A percentile compares a stretch with the other conserved stretches of the same genome.
Conservation (phyloP, 1,140 invertebrate genomes). For the Piezodorus guildinii region DNA sequence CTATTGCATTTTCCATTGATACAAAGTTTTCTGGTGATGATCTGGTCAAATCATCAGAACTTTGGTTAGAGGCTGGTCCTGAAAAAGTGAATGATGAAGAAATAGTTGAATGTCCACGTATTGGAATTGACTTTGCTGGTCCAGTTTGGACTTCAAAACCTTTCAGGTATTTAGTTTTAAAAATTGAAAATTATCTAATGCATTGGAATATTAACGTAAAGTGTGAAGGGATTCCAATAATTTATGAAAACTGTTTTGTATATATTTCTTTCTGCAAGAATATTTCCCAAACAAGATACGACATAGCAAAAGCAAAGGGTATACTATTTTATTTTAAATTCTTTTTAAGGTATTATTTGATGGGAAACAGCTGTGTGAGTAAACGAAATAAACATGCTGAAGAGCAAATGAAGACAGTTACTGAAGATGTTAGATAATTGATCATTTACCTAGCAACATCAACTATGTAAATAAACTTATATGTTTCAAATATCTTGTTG, state of each 20-base stretch:
- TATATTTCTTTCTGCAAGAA: not conserved
- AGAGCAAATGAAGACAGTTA: not conserved
- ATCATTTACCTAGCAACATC: too few species aligned
- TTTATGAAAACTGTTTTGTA: not conserved
- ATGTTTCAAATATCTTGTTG: too few species aligned
- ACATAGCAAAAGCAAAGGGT: too few species aligned
- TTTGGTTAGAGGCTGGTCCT: slow-evolving; percentile 49
- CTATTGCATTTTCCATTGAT: slow-evolving; percentile 50
- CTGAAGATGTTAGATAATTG: not conserved
- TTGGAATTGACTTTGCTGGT: slow-evolving; percentile 56
- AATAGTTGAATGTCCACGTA: slow-evolving; percentile 33
- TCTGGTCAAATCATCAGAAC: slow-evolving; percentile 35
- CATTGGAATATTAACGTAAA: not conserved
- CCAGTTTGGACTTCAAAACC: slow-evolving; percentile 50
- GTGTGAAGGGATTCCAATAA: too few species aligned
- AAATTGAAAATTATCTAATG: too few species aligned
- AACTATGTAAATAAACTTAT: too few species aligned
- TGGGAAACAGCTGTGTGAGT: slow-evolving; percentile 42
- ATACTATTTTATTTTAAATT: not conserved
- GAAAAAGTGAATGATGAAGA: slow-evolving; percentile 3
- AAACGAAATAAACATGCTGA: slow-evolving; percentile 38
- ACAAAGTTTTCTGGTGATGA: slow-evolving; percentile 49
- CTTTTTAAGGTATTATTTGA: not conserved
- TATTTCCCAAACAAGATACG: too few species aligned
- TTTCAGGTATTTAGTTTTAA: slow-evolving; percentile 50